Conservation (phyloP, 2,888 invertebrate species). For the Chrysodeixis includens region DNA sequence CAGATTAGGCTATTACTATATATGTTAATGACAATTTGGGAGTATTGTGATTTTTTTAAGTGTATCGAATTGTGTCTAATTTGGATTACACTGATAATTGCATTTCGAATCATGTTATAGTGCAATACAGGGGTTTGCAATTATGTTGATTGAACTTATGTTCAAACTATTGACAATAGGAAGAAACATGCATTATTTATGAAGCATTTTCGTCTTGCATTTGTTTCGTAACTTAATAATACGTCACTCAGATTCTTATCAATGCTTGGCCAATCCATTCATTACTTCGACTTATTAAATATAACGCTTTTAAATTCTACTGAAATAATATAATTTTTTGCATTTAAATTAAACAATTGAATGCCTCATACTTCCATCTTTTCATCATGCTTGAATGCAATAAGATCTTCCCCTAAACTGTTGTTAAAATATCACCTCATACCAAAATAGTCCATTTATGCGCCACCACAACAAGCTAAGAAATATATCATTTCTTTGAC, state of each 20-base stretch:
- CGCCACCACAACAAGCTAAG: not conserved
- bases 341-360: too few relatives aligned
- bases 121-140: too few relatives aligned
- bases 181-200: not conserved
- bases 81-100: conserved; percentile 35
- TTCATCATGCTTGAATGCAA: too few relatives aligned
- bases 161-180: not conserved
- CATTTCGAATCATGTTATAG: conserved; percentile 11
- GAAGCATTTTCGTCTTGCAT: not conserved
- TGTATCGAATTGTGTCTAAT: conserved; percentile 34
- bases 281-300: too few relatives aligned
- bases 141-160: conserved; percentile 5
- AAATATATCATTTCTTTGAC: not conserved
- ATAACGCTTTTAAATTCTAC: too few relatives aligned
- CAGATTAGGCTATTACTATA: conserved; percentile 44
- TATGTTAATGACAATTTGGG: conserved; percentile 41
- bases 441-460: too few relatives aligned
- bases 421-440: too few relatives aligned
- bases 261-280: not conserved
- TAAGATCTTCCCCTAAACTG: too few relatives aligned
- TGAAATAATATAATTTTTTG: too few relatives aligned
- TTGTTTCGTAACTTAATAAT: not conserved
- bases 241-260: not conserved
- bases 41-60: conserved; percentile 34
- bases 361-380: too few relatives aligned